Evolutionary conservation across 23 tunicate species (phyloP).

Genomic region (Clavelina lepadiformis): DNA sequence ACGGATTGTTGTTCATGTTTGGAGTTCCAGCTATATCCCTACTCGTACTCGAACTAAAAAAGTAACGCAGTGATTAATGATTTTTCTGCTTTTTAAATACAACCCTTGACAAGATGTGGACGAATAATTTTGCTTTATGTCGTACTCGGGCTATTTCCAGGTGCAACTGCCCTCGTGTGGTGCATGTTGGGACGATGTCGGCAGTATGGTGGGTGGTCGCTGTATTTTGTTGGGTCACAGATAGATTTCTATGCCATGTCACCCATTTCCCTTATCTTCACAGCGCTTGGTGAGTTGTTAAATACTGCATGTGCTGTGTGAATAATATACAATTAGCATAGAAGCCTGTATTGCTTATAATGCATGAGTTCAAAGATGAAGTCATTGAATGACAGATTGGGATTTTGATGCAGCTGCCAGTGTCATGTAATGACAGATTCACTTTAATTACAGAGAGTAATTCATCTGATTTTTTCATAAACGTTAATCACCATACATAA

Average conservation of each 20-base stretch:
- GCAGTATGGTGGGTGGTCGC: conserved; percentile 69
- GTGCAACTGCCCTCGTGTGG: conserved; percentile 65
- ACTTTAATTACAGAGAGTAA: too few relatives aligned
- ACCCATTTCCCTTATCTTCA: conserved; percentile 73
- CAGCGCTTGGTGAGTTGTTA: conserved; percentile 77
- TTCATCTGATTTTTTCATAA: too few relatives aligned
- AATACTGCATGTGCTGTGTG: too few relatives aligned
- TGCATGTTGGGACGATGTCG: conserved; percentile 50
- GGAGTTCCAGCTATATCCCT: conserved; percentile 31
- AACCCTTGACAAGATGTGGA: too few relatives aligned
- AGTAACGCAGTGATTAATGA: conserved; percentile 11
- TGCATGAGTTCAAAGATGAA: too few relatives aligned
- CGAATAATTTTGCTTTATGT: not conserved
- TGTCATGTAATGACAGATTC: too few relatives aligned
- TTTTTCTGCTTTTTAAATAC: not conserved
- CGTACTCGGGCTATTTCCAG: conserved; percentile 5
- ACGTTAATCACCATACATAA: too few relatives aligned
- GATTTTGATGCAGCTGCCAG: too few relatives aligned
- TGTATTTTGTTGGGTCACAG: conserved; percentile 62
- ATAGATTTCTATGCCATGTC: conserved; percentile 64
- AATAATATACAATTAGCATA: too few relatives aligned
- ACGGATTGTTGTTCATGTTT: conserved; percentile 29
- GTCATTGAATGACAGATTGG: too few relatives aligned
- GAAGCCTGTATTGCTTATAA: too few relatives aligned
- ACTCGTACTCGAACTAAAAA: conserved; percentile 29